Percentiles rank a stretch among this genome's conserved stretches.
Conservation (phyloP, 1,140 invertebrate genomes). For the Pristionchus pacificus region DNA sequence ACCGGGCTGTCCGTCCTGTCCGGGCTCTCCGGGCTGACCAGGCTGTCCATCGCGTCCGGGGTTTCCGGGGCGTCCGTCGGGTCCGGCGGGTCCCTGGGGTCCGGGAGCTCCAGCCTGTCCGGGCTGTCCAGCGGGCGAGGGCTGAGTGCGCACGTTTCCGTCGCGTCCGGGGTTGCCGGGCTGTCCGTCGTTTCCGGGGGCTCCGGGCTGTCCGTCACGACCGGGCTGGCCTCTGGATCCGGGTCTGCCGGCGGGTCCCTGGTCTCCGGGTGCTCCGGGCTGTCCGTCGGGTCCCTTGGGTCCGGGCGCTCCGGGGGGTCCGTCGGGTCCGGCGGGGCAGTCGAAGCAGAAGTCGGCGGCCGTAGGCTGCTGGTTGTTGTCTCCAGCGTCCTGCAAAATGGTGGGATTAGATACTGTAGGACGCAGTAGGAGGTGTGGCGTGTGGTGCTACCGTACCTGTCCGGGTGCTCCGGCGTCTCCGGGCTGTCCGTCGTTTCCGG, state of each 20-base stretch:
- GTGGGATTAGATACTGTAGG: too few species aligned
- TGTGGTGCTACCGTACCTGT: conserved; percentile 7
- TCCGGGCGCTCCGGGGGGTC: conserved; percentile 27
- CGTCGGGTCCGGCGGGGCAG: conserved; percentile 27
- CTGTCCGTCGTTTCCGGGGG: conserved; percentile 22
- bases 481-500: conserved; percentile 32
- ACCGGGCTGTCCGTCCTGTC: conserved; percentile 28
- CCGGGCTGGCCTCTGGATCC: conserved; percentile 30
- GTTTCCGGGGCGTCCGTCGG: conserved; percentile 22
- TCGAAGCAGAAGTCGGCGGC: conserved; percentile 35
- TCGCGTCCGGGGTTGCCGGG: conserved; percentile 26
- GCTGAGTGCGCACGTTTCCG: conserved; percentile 13
- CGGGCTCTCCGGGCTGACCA: conserved; percentile 24
- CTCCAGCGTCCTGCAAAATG: conserved; percentile 20
- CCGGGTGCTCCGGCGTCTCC: conserved; percentile 32
- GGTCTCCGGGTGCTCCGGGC: conserved; percentile 11
- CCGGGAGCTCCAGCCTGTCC: conserved; percentile 30
- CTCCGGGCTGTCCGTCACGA: conserved; percentile 28
- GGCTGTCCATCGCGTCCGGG: conserved; percentile 29
- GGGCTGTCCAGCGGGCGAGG: conserved; percentile 27
- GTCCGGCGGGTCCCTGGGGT: conserved; percentile 25
- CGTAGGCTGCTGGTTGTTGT: conserved; percentile 29
- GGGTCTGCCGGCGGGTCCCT: conserved; percentile 15
- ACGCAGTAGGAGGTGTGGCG: too few species aligned
- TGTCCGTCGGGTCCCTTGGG: conserved; percentile 12